Evolutionary conservation across 2,888 invertebrate species (phyloP), one percentile per base, ranked within the genome.

Genomic region (Drosophila subquinaria): DNA sequence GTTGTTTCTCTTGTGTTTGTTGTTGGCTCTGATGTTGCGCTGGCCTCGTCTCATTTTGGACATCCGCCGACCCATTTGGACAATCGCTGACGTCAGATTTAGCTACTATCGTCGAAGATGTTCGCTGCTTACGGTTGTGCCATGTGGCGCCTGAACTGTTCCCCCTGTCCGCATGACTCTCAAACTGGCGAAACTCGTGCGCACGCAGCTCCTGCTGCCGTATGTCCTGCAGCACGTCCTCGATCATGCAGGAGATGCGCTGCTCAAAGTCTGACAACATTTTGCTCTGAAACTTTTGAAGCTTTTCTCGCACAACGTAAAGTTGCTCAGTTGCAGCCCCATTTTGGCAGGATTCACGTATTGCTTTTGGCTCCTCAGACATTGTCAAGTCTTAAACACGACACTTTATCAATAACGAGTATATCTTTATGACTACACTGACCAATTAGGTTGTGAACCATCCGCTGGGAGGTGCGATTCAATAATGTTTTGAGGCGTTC

Each of bases 211-310:
- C 90, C 60, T 90, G 88, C 53, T 90, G 86, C 0, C 90, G 89
- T 4, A 92, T 66, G 33, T 93, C 92, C 76, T 91, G 91, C 45
- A 92, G 60, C 9, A 93, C 78, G 53, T 92, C 92, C 62, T 93
- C 92, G 30, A 92, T 89, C 82, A 91, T 89, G 38, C 72, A 80
- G 15, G 87, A 83, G 30, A 93, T 81, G 20, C 92, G 90, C 61
- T 83, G 88, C 20, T 92, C 87, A 6, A 92, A 87, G 27, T 93
- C 93, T 48, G 73, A 62, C 45, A 92, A 30, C 35, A 92, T 77
- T 30, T 72, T 83, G 2, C 69, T 63, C 51, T 90, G 91, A 57
- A 92, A 90, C 27, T 70, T 81, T 79, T 90, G 80, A 61, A 91
- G 56, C 33, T 85, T 90, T 9, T 88, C 82, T 47, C 81, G 85